Conservation (phyloP, 2,888 invertebrate genomes). For the Oligia fasciuncula region DNA sequence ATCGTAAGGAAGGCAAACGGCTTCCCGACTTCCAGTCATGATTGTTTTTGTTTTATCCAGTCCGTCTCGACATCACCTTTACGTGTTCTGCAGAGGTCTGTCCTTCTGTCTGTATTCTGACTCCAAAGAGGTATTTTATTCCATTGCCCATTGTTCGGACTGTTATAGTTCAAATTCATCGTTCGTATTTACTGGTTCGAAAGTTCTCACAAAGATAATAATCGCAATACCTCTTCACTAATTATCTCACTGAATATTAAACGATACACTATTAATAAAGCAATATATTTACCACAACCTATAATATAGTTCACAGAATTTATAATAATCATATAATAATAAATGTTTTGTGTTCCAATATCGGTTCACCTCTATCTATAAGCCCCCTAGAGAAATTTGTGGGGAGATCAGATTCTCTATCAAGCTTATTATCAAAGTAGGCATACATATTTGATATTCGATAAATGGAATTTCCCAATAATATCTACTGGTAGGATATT, state of each 20-base stretch:
- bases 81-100: too few relatives aligned
- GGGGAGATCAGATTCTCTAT: constrained; percentile 40
- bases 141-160: neutral
- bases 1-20: neutral
- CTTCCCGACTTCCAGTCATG: neutral
- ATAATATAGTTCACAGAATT: neutral
- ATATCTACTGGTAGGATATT: constrained; percentile 21
- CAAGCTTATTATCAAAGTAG: constrained; percentile 35
- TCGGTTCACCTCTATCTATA: constrained; percentile 39
- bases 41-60: neutral
- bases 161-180: neutral
- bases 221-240: neutral
- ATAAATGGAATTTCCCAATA: constrained; percentile 51
- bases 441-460: constrained; percentile 48
- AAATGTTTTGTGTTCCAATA: constrained; percentile 45
- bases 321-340: constrained; percentile 7
- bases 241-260: neutral
- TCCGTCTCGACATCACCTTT: neutral
- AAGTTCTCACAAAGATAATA: neutral
- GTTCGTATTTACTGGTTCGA: neutral
- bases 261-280: constrained; percentile 1
- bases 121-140: neutral
- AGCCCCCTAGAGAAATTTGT: constrained; percentile 55
- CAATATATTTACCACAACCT: neutral
- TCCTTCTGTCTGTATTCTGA: neutral